Conservation (phyloP, 2,113 vertebrate species). For the Colaptes auratus region DNA sequence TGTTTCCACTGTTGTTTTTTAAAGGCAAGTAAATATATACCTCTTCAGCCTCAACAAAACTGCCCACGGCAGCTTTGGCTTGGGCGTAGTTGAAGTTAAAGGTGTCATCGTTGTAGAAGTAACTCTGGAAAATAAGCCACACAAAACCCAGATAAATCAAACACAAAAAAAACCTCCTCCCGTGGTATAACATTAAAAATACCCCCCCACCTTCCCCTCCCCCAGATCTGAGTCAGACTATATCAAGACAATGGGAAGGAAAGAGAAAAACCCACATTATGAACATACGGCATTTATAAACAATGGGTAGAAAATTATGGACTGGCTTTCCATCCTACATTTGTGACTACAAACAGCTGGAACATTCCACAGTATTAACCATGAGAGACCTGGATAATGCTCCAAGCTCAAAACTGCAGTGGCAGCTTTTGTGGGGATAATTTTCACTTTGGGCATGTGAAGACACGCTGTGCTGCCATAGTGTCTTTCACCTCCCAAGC, state of each 20-base stretch:
- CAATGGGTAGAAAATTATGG: conserved; percentile 52
- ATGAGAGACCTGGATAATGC: conserved; percentile 9
- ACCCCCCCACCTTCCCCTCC: fast-evolving
- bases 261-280: conserved; percentile 9
- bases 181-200: background rate
- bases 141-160: conserved; percentile 3
- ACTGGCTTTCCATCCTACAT: conserved; percentile 31
- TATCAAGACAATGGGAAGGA: conserved; percentile 4
- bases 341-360: conserved; percentile 1
- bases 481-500: background rate
- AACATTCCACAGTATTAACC: conserved; percentile 46
- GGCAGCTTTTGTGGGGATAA: conserved; percentile 25
- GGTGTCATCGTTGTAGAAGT: conserved; percentile 94
- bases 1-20: conserved; percentile 11
- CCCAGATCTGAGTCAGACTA: background rate
- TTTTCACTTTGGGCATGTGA: conserved; percentile 40
- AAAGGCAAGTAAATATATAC: conserved; percentile 70
- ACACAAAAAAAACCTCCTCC: background rate
- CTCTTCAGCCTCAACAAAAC: conserved; percentile 94
- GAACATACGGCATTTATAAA: conserved; percentile 21
- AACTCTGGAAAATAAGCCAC: conserved; percentile 83
- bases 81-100: conserved; percentile 99
- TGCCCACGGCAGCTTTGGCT: conserved; percentile 92
- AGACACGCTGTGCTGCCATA: background rate
- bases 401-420: conserved; percentile 39